Conservation (phyloP, 2,888 invertebrate genomes). For the Dicyrtoma fusca region DNA sequence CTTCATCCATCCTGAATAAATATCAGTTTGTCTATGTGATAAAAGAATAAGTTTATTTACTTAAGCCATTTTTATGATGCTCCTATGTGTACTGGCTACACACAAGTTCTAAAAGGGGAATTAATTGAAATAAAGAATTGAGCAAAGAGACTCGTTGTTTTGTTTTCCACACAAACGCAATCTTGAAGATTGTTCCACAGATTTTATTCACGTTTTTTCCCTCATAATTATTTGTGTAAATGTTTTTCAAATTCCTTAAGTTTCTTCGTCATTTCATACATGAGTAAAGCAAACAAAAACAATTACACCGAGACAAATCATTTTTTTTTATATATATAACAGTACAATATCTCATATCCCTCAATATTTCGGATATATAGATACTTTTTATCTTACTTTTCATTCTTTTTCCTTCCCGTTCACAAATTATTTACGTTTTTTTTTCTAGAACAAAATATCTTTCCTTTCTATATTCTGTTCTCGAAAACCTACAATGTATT, state of each 20-base stretch:
- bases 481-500: too few relatives aligned
- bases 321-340: conserved; percentile 7
- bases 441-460: conserved; percentile 1
- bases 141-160: not conserved
- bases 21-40: conserved; percentile 4
- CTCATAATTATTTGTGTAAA: conserved; percentile 1
- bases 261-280: conserved; percentile 10
- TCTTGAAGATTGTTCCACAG: conserved; percentile 10
- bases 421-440: not conserved
- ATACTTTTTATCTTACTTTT: not conserved
- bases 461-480: not conserved
- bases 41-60: not conserved
- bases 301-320: conserved; percentile 13
- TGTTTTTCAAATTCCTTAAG: conserved; percentile 9
- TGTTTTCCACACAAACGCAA: conserved; percentile 26
- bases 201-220: conserved; percentile 25
- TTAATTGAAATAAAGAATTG: not conserved
- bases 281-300: conserved; percentile 17
- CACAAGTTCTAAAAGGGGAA: too few relatives aligned
- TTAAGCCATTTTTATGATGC: too few relatives aligned
- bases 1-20: not conserved
- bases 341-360: not conserved
- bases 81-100: not conserved
- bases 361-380: not conserved
- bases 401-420: not conserved